Evolutionary conservation across 2,888 invertebrate species (phyloP), one percentile per base, ranked within the genome.

Genomic region (Tolmerus cingulatus): DNA sequence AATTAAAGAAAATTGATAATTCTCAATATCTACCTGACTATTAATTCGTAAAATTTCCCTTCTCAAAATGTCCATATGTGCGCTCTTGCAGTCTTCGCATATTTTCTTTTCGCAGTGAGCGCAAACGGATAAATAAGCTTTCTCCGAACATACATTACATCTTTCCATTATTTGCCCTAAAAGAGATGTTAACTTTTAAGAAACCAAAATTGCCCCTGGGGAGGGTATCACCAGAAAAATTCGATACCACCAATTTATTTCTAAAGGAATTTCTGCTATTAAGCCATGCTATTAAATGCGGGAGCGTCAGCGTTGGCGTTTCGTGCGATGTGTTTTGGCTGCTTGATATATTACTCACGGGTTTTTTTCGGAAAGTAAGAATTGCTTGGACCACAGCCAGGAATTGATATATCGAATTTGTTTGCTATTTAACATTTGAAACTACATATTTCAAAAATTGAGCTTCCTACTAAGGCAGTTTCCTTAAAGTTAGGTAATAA

Each of bases 91-190:
- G 91, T 98, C 98, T 90, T 97, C 96, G 93, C 99, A 99, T 89
- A 99, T 96, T 93, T 98, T 97, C 92, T 98, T 98, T 91, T 99
- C 98, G 93, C 99, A 99, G 93, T 99, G 99, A 37, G 97, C 96
- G 93, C 99, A 99, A 81, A 95, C 94, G 87, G 95, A 95, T 90
- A 97, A 96, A 91, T 97, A 97, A 87, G 97, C 96, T 93, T 98
- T 97, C 93, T 98, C 97, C 87, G 97, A 97, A 93, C 98, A 97
- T 78, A 98, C 97, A 91, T 97, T 97, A 93, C 98, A 98, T 90
- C 98, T 94, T 93, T 97, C 97, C 97, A 98, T 98, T 87, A 97
- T 95, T 93, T 97, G 97, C 88, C 97, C 93, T 93, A 87, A 30
- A 1, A 40, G 7, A 8, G 0, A 78, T 43, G 46, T 40, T 12